Percentiles rank a stretch among this genome's conserved stretches.
These are phyloP conservation scores for Triplophysa siluroides DNA, from an alignment of 2,113 vertebrate species.

Conservation along the genomic window DNA sequence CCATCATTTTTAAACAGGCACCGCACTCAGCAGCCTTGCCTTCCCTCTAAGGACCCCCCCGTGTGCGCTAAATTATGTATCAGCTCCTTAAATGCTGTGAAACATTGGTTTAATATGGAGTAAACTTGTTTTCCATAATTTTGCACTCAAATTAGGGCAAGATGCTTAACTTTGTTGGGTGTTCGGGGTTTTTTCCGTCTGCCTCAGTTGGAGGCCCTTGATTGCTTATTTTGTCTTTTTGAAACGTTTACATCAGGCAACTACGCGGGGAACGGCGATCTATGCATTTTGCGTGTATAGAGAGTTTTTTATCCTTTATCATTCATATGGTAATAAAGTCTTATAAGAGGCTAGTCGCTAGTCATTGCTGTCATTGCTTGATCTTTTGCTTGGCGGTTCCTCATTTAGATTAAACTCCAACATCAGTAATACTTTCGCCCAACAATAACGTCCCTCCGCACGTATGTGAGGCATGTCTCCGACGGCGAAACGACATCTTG, in stretches of 20 bases:
- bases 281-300: slow-evolving; percentile 19
- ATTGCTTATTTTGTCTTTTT: slow-evolving; percentile 48
- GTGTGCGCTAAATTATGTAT: slow-evolving; percentile 59
- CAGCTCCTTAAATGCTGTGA: slow-evolving; percentile 60
- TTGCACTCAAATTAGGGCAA: slow-evolving; percentile 54
- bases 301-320: slow-evolving; percentile 20
- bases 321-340: slow-evolving; percentile 50
- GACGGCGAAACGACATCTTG: slow-evolving; percentile 46
- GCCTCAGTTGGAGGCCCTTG: slow-evolving; percentile 34
- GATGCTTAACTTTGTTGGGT: slow-evolving; percentile 54
- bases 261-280: slow-evolving; percentile 26
- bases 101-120: slow-evolving; percentile 65
- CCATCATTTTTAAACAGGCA: slow-evolving; percentile 60
- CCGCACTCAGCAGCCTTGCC: slow-evolving; percentile 56
- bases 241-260: slow-evolving; percentile 33
- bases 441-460: slow-evolving; percentile 23
- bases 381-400: slow-evolving; percentile 43
- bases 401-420: slow-evolving; percentile 56
- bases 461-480: slow-evolving; percentile 22
- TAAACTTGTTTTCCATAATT: slow-evolving; percentile 56
- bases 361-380: no score
- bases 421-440: slow-evolving; percentile 50
- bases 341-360: slow-evolving; percentile 41
- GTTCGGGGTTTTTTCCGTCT: neutral
- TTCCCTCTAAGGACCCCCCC: slow-evolving; percentile 53